Evolutionary conservation across 1,140 invertebrate genomes (phyloP), one percentile per base, ranked within the genome.

Genomic region (Aphelenchoides besseyi): DNA sequence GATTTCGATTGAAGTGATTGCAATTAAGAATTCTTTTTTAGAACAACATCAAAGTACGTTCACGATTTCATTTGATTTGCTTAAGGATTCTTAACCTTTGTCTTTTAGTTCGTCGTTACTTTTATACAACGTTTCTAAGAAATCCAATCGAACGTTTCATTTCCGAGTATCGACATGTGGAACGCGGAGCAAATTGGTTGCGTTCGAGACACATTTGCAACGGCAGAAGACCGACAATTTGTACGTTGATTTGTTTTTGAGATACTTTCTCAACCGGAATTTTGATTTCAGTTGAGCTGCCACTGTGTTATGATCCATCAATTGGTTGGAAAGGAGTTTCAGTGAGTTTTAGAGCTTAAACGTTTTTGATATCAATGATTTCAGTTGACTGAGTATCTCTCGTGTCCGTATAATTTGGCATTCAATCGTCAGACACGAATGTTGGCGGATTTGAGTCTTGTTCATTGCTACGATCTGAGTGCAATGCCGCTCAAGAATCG

Each of bases 351-450:
- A 30, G 0, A 8, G 2, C 18, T 64, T 72, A 9, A n/a, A n/a
- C n/a, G n/a, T 41, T 16, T 1, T 70, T 68, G 68, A 18, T 33
- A 16, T 48, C 12, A 48, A 48, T 48, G 41, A 48, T 18, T 41
- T 8, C 16, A 23, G 86, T 77, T 90, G 89, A 89, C 83, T 86
- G 74, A 89, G 88, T 74, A 68, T 86, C 90, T 94, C 78, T 87
- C 88, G 28, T 98, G 96, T 85, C 89, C 90, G 5, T 90, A 91
- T 81, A 98, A 98, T 89, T 87, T 98, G 79, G 96, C 94, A 12
- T 90, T 90, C 77, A 98, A 99, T 87, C 88, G 96, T 69, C 95
- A 98, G 87, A 97, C 95, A 0, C 88, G 96, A 77, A 99, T 99
- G 96, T 85, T 98, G 72, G 92, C 95, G 36, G 93, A 97, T 88